Percentiles rank a stretch among this genome's conserved stretches.
phyloP scores from a whole-genome alignment of 2,888 invertebrate genomes.

The Ormyrus labotus region DNA sequence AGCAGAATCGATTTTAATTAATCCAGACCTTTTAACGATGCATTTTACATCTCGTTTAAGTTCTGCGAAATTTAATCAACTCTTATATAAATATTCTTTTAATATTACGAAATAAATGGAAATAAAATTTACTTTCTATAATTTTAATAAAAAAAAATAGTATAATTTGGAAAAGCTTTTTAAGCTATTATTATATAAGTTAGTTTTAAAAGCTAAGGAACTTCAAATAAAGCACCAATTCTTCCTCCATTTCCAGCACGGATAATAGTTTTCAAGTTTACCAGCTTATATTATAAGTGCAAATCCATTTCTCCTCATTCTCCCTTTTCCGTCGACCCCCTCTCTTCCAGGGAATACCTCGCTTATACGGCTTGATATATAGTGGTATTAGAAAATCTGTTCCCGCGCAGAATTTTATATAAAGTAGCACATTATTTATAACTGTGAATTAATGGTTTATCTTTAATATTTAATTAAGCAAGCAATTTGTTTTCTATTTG shows the following conservation, averaged over 20 bases:
- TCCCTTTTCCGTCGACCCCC: constrained; percentile 4
- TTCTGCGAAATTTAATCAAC: constrained; percentile 16
- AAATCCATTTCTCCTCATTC: constrained; percentile 31
- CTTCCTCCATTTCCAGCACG: background rate
- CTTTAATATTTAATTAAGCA: too few species aligned
- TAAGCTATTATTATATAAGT: too few species aligned
- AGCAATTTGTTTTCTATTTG: too few species aligned
- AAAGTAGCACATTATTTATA: background rate
- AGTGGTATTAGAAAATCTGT: constrained; percentile 58
- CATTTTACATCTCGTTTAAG: background rate
- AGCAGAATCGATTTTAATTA: constrained; percentile 18
- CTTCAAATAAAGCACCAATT: too few species aligned
- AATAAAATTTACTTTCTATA: too few species aligned
- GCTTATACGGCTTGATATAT: constrained; percentile 60
- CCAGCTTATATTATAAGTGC: constrained; percentile 33
- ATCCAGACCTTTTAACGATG: background rate
- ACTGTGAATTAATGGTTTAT: too few species aligned
- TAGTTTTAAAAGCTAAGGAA: too few species aligned
- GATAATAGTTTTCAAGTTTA: constrained; percentile 30
- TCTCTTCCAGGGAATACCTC: constrained; percentile 41
- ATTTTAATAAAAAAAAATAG: too few species aligned
- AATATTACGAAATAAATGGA: too few species aligned
- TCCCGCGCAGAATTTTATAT: constrained; percentile 29
- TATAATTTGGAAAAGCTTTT: too few species aligned
- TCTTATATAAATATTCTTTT: constrained; percentile 1